Evolutionary conservation across 2,113 vertebrate genomes (phyloP).

Genomic region (Gracilinanus agilis): DNA sequence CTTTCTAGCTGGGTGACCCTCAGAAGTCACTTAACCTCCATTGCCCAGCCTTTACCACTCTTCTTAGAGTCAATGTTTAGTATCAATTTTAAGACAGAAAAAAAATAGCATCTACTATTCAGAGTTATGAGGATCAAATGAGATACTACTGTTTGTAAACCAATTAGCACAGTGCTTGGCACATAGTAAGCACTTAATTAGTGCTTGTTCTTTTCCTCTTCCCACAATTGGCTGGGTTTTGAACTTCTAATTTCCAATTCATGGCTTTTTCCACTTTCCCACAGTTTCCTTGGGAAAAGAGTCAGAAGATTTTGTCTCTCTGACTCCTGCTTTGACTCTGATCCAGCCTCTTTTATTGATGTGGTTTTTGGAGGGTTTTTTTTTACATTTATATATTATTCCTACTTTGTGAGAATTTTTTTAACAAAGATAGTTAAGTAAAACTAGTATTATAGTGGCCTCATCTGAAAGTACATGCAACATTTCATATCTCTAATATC

Average conservation of each 20-base stretch:
- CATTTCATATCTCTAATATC: not conserved
- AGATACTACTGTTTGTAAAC: not conserved
- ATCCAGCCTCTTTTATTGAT: not conserved
- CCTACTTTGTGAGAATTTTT: no score
- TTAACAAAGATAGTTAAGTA: no score
- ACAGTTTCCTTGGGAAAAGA: not conserved
- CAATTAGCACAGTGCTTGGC: not conserved
- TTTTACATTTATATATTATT: not conserved
- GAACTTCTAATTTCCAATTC: not conserved
- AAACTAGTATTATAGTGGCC: no score
- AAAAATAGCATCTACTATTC: not conserved
- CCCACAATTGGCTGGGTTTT: not conserved
- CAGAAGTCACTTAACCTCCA: no score
- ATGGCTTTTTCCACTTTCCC: not conserved
- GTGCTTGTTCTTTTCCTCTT: not conserved
- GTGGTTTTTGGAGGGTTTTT: no score
- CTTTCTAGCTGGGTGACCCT: no score
- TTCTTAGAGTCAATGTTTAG: no score
- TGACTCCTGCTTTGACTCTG: constrained; percentile 4
- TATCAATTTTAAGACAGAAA: no score
- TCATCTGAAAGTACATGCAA: no score
- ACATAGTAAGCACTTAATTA: not conserved
- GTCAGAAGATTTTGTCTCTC: constrained; percentile 1
- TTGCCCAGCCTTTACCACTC: no score
- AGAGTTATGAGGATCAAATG: not conserved